Percentiles rank a stretch among this genome's conserved stretches.
Evolutionary conservation across 92 coral and sea anemone genomes (phyloP).

Genomic region (Montipora capitata): DNA sequence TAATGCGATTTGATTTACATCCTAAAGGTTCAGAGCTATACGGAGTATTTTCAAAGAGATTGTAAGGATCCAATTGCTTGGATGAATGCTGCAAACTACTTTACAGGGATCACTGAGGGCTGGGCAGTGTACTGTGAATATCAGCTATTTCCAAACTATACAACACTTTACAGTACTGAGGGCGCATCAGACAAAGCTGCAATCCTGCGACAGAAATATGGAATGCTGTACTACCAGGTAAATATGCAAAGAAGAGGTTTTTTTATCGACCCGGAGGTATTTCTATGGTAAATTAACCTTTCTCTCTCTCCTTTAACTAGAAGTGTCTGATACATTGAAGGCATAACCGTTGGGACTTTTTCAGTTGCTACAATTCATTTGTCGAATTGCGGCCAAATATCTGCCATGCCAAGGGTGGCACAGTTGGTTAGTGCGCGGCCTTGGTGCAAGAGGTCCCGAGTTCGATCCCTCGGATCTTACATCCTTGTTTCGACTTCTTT

Average conservation of each 20-base stretch:
- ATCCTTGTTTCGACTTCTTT: too few species aligned
- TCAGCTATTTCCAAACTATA: conserved; percentile 76
- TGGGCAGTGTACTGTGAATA: conserved; percentile 95
- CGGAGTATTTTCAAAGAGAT: conserved; percentile 71
- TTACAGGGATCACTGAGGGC: conserved; percentile 94
- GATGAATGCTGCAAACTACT: conserved; percentile 67
- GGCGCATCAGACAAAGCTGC: neutral
- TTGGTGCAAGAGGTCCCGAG: too few species aligned
- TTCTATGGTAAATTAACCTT: neutral
- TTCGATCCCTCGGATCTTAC: too few species aligned
- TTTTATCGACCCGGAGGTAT: too few species aligned
- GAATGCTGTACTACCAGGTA: conserved; percentile 80
- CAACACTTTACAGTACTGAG: conserved; percentile 68
- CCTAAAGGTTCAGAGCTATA: conserved; percentile 85
- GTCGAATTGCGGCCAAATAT: too few species aligned
- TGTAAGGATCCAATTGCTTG: conserved; percentile 72
- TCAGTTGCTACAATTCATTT: too few species aligned
- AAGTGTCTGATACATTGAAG: too few species aligned
- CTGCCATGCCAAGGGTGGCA: too few species aligned
- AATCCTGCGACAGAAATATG: conserved; percentile 72
- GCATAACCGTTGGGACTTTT: too few species aligned
- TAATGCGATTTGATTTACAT: neutral
- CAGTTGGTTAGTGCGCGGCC: too few species aligned
- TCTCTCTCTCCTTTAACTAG: too few species aligned
- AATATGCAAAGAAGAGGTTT: neutral